These are phyloP conservation scores for Sinhomidia bicolor DNA, from an alignment of 2,888 invertebrate genomes.

Conservation along the genomic window DNA sequence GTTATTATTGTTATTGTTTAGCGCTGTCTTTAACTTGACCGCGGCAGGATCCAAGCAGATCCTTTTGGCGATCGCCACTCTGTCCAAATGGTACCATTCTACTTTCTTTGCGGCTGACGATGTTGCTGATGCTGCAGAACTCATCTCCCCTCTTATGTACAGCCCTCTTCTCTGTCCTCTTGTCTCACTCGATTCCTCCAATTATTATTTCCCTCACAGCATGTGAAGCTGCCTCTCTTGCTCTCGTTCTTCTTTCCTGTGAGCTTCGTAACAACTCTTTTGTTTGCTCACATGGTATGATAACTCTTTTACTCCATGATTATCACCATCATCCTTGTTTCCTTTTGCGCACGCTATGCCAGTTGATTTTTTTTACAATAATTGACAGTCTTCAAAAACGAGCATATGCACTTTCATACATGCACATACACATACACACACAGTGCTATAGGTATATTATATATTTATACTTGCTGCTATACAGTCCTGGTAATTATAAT, in stretches of 20 bases:
- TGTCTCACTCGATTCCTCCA: constrained; percentile 10
- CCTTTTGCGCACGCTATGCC: constrained; percentile 57
- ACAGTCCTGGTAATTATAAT: constrained; percentile 45
- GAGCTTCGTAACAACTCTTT: neutral
- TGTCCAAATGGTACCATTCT: constrained; percentile 76
- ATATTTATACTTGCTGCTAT: too few relatives aligned
- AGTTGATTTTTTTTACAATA: constrained; percentile 35
- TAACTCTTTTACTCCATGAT: neutral
- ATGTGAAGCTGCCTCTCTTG: constrained; percentile 27
- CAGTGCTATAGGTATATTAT: too few relatives aligned
- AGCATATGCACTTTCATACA: constrained; percentile 27
- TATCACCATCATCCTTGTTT: neutral
- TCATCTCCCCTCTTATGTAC: constrained; percentile 68
- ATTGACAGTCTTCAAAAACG: constrained; percentile 57
- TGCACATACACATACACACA: constrained; percentile 4
- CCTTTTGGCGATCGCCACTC: constrained; percentile 72
- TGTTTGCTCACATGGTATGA: constrained; percentile 30
- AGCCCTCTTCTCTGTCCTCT: constrained; percentile 12
- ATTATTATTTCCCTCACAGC: constrained; percentile 42
- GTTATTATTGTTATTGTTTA: constrained; percentile 72
- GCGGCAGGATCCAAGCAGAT: constrained; percentile 70
- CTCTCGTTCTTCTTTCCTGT: neutral
- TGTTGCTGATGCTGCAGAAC: constrained; percentile 73
- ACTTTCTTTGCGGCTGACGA: constrained; percentile 72
- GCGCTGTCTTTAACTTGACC: constrained; percentile 71